Evolutionary conservation across 2,797 vertebrate genomes (phyloP).

Genomic region (Xenops minutus): DNA sequence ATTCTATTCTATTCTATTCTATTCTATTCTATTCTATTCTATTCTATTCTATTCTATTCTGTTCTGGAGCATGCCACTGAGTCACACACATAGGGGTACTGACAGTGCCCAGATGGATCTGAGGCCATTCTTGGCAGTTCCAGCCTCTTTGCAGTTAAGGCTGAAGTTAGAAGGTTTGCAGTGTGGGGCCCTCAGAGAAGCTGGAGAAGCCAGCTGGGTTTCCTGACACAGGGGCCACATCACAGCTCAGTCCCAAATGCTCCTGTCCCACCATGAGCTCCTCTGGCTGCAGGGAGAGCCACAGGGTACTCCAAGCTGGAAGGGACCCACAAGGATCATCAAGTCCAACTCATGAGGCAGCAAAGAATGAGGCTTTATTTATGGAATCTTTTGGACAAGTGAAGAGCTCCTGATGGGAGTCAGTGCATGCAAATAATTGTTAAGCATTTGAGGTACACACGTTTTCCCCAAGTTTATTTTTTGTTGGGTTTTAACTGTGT

Average conservation of each 20-base stretch:
- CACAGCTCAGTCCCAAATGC: rapidly evolving
- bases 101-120: background rate
- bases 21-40: background rate
- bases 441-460: rapidly evolving
- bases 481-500: background rate
- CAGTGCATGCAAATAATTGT: background rate
- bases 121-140: background rate
- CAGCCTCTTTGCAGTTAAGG: background rate
- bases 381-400: background rate
- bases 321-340: background rate
- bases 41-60: no score
- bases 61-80: background rate
- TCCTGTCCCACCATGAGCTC: rapidly evolving
- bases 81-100: background rate
- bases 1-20: background rate
- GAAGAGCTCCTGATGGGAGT: background rate
- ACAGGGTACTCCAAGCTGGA: background rate
- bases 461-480: background rate
- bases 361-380: background rate
- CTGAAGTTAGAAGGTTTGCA: background rate
- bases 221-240: rapidly evolving
- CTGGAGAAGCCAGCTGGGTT: background rate
- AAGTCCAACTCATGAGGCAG: background rate
- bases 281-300: background rate
- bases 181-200: background rate